phyloP scores from a whole-genome alignment of 2,888 invertebrate genomes.

The Tuta absoluta region DNA sequence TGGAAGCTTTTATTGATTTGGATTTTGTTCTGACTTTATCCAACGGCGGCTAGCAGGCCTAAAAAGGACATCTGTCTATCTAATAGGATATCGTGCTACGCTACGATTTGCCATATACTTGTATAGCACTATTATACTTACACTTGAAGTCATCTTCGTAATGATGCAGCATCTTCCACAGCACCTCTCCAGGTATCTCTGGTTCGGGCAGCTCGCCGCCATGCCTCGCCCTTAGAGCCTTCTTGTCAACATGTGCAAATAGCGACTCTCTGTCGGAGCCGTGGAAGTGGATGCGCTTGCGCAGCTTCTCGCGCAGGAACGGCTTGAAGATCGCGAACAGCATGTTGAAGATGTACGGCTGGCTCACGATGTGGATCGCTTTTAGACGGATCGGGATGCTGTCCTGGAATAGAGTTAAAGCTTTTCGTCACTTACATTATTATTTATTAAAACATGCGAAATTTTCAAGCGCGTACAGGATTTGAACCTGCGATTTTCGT shows the following conservation, averaged over 20 bases:
- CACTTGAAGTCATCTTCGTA: conserved; percentile 86
- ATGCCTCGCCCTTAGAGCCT: conserved; percentile 82
- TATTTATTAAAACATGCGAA: too few species aligned
- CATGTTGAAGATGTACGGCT: conserved; percentile 93
- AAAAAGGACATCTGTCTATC: too few species aligned
- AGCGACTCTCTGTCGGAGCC: conserved; percentile 84
- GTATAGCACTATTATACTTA: too few species aligned
- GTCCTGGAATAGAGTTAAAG: conserved; percentile 80
- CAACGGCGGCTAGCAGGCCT: too few species aligned
- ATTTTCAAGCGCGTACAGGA: too few species aligned
- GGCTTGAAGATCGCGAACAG: conserved; percentile 93
- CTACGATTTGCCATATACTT: too few species aligned
- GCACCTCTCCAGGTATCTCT: conserved; percentile 81
- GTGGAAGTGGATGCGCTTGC: conserved; percentile 89
- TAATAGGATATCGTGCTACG: too few species aligned
- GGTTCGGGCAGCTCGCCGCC: conserved; percentile 86
- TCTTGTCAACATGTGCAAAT: conserved; percentile 79
- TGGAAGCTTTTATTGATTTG: too few species aligned
- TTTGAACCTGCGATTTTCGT: too few species aligned
- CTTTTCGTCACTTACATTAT: too few species aligned
- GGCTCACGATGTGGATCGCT: conserved; percentile 93
- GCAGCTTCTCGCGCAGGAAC: conserved; percentile 91
- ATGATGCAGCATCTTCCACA: conserved; percentile 84
- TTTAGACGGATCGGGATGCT: conserved; percentile 91
- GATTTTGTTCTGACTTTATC: too few species aligned